Evolutionary conservation across 2,888 invertebrate species (phyloP).

Genomic region (Drosophila formosana): DNA sequence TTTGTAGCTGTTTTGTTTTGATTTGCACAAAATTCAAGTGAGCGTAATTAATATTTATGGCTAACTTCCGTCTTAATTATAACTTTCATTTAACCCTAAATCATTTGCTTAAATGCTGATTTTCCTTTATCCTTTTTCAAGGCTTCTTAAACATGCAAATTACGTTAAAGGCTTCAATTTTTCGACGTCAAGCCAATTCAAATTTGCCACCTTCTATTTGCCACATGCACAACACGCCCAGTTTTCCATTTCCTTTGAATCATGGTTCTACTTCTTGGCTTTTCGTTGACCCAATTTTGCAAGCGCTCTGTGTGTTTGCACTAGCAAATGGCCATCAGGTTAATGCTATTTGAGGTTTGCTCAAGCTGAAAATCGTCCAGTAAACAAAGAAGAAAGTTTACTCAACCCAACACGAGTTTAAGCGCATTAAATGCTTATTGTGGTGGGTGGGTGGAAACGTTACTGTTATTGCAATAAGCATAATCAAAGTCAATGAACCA

Average conservation of each 20-base stretch:
- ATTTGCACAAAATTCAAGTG: not conserved
- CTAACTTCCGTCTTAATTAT: not conserved
- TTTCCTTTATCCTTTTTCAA: not conserved
- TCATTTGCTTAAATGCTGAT: not conserved
- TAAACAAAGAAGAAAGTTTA: conserved; percentile 44
- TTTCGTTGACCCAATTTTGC: conserved; percentile 67
- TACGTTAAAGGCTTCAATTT: conserved; percentile 27
- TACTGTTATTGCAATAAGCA: conserved; percentile 16
- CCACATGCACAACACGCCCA: conserved; percentile 33
- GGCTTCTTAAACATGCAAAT: conserved; percentile 31
- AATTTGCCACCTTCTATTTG: conserved; percentile 22
- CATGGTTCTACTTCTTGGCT: conserved; percentile 13
- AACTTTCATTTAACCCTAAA: not conserved
- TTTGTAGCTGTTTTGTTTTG: not conserved
- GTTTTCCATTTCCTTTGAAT: conserved; percentile 45
- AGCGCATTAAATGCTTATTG: conserved; percentile 34
- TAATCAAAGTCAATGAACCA: conserved; percentile 42
- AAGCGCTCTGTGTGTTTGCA: conserved; percentile 65
- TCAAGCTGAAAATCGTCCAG: conserved; percentile 58
- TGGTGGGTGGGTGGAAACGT: not conserved
- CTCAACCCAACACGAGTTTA: conserved; percentile 24
- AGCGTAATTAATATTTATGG: not conserved
- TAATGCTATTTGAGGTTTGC: conserved; percentile 67
- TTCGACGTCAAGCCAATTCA: conserved; percentile 33
- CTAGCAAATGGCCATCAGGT: conserved; percentile 63